Base-by-base conservation (phyloP, 2,888 invertebrate species). In the Drosophila quinaria region DNA sequence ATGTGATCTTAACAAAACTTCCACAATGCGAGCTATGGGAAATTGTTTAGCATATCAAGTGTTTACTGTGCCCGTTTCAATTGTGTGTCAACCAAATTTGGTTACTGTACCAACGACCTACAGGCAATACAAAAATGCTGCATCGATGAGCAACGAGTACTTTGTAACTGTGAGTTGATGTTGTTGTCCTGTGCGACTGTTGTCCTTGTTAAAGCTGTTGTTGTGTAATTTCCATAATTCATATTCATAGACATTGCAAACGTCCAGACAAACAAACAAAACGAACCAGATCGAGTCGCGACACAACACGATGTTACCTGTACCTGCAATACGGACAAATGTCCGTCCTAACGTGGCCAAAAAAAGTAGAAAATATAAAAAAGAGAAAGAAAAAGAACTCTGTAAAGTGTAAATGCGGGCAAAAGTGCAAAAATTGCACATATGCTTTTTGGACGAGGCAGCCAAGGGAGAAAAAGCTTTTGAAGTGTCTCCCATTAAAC, bases 321-420 rank as follows among this genome's bases (percentile, higher is more conserved):
- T 81, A 90, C 89, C 91, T 90, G 90, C 91, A 90, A 90, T 87
- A 90, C 86, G 87, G 87, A 79, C 78, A 90, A 90, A 84, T 74
- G 78, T 87, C 70, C 68, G 85, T 80, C 74, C 79, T 44, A 74
- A 70, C 74, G 70, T 73, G 39, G 62, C 25, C 56, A n/a, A 67
- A 68, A 67, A 60, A 41, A 1, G 22, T 22, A 58, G 54, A 56
- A 41, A 29, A 19, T 17, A 55, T 19, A 15, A 33, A 54, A 56
- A 61, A 69, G 52, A 15, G 49, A 41, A 49, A 54, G 58, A 55
- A 39, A 80, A 33, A n/a, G 63, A 13, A 47, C 70, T 73, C 70
- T 80, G 80, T 74, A 81, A 75, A 77, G 74, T 86, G 79, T 70
- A 77, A 84, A 80, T 78, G 76, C 76, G 78, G 73, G 61, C 70